These are phyloP conservation scores for Nudaria mundana DNA, from an alignment of 2,888 invertebrate genomes.

Conservation along the genomic window DNA sequence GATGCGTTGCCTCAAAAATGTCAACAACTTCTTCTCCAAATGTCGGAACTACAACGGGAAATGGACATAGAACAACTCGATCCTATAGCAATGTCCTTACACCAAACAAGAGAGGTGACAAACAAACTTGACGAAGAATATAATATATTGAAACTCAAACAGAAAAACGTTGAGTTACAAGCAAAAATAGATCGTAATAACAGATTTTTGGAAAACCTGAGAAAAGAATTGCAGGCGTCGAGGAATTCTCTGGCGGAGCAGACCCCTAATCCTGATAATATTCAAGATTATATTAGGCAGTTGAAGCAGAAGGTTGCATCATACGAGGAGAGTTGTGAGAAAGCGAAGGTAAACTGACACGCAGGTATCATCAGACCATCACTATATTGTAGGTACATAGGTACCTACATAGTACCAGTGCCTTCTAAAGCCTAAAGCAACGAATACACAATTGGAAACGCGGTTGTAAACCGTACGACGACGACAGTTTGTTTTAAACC, in stretches of 20 bases:
- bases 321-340: constrained; percentile 64
- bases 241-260: constrained; percentile 43
- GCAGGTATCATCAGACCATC: too few relatives aligned
- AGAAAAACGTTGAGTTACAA: constrained; percentile 58
- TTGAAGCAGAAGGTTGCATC: constrained; percentile 60
- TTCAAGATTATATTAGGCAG: constrained; percentile 61
- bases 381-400: too few relatives aligned
- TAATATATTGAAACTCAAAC: constrained; percentile 58
- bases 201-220: constrained; percentile 49
- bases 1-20: constrained; percentile 60
- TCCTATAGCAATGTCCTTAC: constrained; percentile 49
- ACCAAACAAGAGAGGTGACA: constrained; percentile 44
- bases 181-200: constrained; percentile 60
- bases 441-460: too few relatives aligned
- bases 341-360: constrained; percentile 62
- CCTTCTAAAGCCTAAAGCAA: too few relatives aligned
- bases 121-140: constrained; percentile 59
- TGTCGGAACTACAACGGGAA: constrained; percentile 39
- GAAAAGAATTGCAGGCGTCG: constrained; percentile 54
- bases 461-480: too few relatives aligned
- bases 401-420: too few relatives aligned
- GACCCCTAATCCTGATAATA: constrained; percentile 57
- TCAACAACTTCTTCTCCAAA: constrained; percentile 47
- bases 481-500: too few relatives aligned
- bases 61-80: constrained; percentile 49